These are phyloP conservation scores for Andricus grossulariae DNA, from an alignment of 1,140 invertebrate genomes.

Conservation along the genomic window DNA sequence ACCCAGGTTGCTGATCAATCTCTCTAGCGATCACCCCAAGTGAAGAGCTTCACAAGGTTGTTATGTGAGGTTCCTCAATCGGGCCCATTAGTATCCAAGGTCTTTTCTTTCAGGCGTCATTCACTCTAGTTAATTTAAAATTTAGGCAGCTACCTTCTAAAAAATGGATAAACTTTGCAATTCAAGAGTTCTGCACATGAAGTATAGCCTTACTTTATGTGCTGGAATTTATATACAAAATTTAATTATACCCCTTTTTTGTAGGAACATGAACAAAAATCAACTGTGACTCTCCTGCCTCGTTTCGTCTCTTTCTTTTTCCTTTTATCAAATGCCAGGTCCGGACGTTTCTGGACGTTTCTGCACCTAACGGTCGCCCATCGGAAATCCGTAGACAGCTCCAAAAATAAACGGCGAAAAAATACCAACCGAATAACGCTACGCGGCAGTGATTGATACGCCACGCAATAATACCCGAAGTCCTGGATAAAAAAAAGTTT, in stretches of 20 bases:
- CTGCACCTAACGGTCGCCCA: slow-evolving; percentile 15
- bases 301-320: neutral
- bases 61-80: too few species aligned
- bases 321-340: slow-evolving; percentile 12
- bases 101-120: too few species aligned
- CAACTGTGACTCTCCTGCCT: neutral
- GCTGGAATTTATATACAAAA: too few species aligned
- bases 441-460: slow-evolving; percentile 27
- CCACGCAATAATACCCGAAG: slow-evolving; percentile 16
- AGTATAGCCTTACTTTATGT: too few species aligned
- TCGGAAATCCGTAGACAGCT: slow-evolving; percentile 26
- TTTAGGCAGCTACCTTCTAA: too few species aligned
- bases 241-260: neutral
- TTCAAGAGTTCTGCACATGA: too few species aligned
- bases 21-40: too few species aligned
- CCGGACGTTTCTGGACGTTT: slow-evolving; percentile 20
- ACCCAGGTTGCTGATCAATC: too few species aligned
- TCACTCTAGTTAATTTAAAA: too few species aligned
- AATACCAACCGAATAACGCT: slow-evolving; percentile 16
- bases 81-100: too few species aligned
- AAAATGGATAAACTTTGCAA: too few species aligned
- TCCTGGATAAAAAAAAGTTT: neutral
- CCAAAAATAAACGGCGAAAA: slow-evolving; percentile 25
- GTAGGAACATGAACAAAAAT: neutral
- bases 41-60: too few species aligned